A percentile compares a stretch with the other conserved stretches of the same genome.
Evolutionary conservation across 2,888 invertebrate species (phyloP).

Genomic region (Drosophila acutilabella): DNA sequence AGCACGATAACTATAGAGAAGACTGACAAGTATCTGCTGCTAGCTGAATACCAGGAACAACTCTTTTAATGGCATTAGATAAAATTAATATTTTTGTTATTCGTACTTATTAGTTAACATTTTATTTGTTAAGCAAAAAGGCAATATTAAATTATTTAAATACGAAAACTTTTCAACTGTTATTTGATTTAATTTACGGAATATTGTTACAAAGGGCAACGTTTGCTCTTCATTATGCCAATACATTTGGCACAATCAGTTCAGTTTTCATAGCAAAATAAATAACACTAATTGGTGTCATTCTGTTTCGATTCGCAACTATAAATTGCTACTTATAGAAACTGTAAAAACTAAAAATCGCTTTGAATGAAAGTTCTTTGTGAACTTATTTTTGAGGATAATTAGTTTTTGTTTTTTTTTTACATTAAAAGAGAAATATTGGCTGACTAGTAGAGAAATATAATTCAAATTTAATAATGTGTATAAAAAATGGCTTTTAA

Average conservation of each 20-base stretch:
- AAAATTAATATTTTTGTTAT: neutral
- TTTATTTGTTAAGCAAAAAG: neutral
- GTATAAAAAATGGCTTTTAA: too few species aligned
- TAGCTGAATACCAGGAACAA: too few species aligned
- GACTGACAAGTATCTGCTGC: neutral
- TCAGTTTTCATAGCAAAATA: neutral
- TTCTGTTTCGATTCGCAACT: constrained; percentile 1
- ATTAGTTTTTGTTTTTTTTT: too few species aligned
- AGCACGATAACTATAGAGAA: neutral
- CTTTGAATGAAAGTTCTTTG: neutral
- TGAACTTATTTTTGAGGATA: neutral
- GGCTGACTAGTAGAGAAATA: too few species aligned
- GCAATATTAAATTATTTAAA: neutral
- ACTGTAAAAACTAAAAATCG: neutral
- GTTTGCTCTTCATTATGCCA: neutral
- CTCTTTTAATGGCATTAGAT: neutral
- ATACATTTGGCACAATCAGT: too few species aligned
- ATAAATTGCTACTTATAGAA: neutral
- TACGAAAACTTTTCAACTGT: neutral
- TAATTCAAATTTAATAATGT: too few species aligned
- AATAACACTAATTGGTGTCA: constrained; percentile 1
- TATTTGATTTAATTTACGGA: too few species aligned
- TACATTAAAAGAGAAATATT: too few species aligned
- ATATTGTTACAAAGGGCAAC: neutral
- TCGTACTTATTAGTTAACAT: neutral